Evolutionary conservation across 2,888 invertebrate species (phyloP).

Genomic region (Sarcophaga rosellei): DNA sequence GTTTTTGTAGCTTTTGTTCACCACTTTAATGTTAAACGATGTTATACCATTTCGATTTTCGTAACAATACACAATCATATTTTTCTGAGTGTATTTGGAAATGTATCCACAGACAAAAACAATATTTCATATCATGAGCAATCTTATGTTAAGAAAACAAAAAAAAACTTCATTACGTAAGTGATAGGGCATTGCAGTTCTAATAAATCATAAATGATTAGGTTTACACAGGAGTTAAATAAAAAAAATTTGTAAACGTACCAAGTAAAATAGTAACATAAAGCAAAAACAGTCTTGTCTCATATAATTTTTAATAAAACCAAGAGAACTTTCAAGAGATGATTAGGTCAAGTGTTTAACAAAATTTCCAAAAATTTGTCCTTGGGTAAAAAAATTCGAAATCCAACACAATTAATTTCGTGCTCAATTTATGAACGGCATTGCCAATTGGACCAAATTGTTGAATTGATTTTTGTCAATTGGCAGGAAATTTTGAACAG

Average conservation of each 20-base stretch:
- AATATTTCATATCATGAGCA: slow-evolving; percentile 39
- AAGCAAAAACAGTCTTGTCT: neutral
- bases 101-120: slow-evolving; percentile 25
- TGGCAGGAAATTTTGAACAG: too few species aligned
- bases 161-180: slow-evolving; percentile 36
- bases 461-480: too few species aligned
- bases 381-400: too few species aligned
- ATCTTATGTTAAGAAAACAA: slow-evolving; percentile 10
- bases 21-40: too few species aligned
- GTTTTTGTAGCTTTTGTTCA: too few species aligned
- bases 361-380: too few species aligned
- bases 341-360: too few species aligned
- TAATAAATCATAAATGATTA: slow-evolving; percentile 63
- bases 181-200: slow-evolving; percentile 55
- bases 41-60: too few species aligned
- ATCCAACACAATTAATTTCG: too few species aligned
- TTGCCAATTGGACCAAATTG: too few species aligned
- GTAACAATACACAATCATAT: neutral
- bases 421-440: too few species aligned
- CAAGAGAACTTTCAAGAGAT: neutral
- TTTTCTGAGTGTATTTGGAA: slow-evolving; percentile 31
- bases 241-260: slow-evolving; percentile 22
- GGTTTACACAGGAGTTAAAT: slow-evolving; percentile 27
- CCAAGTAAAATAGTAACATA: neutral
- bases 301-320: neutral